A percentile compares a stretch with the other conserved stretches of the same genome.
These are phyloP conservation scores for Anoplolepis gracilipes DNA, from an alignment of 1,140 invertebrate genomes.

Conservation along the genomic window DNA sequence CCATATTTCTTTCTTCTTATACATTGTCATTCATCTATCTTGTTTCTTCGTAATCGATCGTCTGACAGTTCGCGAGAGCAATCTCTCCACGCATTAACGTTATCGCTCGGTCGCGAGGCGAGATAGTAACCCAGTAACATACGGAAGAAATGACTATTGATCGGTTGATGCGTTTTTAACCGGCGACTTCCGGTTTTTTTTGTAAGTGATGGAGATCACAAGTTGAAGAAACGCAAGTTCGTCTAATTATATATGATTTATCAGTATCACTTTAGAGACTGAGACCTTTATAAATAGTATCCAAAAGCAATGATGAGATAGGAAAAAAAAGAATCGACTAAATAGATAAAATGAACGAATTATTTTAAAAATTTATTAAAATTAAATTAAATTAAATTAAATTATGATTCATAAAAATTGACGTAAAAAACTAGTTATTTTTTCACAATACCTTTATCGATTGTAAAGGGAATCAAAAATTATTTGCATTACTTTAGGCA, in stretches of 20 bases:
- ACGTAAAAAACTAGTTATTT: neutral
- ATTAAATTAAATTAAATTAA: too few relatives aligned
- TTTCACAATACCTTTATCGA: neutral
- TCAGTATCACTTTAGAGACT: neutral
- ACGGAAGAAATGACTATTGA: slow-evolving; percentile 44
- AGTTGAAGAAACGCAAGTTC: neutral
- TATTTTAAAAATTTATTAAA: too few relatives aligned
- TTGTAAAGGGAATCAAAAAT: neutral
- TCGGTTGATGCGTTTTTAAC: slow-evolving; percentile 40
- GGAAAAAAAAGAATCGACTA: neutral
- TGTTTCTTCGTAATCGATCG: neutral
- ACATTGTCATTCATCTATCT: neutral
- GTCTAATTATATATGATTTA: too few relatives aligned
- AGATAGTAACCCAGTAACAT: slow-evolving; percentile 59
- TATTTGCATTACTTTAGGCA: neutral
- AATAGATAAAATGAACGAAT: too few relatives aligned
- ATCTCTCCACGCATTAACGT: neutral
- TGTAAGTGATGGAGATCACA: neutral
- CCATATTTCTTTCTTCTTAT: neutral
- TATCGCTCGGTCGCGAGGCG: slow-evolving; percentile 6
- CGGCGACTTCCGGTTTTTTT: neutral
- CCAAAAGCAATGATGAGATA: neutral
- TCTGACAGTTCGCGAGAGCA: neutral
- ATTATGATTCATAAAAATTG: too few relatives aligned
- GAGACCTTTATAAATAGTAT: slow-evolving; percentile 1